Evolutionary conservation across 53 echinoderm and acorn worm genomes (phyloP).

Genomic region (Temnopleurus reevesii): DNA sequence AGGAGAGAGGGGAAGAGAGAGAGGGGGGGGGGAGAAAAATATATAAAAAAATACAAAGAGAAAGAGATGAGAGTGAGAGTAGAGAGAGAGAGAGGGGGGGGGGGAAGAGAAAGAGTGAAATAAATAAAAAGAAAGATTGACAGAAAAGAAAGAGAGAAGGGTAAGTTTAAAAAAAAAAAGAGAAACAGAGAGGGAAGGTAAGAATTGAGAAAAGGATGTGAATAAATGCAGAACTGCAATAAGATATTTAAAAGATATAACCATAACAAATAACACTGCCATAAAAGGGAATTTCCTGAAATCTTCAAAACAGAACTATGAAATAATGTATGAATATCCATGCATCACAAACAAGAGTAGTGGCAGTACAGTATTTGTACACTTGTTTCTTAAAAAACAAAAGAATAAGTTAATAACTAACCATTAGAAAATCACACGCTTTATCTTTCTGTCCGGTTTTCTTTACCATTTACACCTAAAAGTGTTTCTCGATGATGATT

Average conservation of each 20-base stretch:
- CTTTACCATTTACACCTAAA: conserved; percentile 32
- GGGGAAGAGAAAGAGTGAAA: background rate
- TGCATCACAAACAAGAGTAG: too few species aligned
- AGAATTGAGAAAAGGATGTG: background rate
- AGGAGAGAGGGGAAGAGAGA: background rate
- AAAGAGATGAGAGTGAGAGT: background rate
- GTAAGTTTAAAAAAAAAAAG: too few species aligned
- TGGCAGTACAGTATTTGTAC: too few species aligned
- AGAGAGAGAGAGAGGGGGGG: background rate
- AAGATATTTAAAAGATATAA: background rate
- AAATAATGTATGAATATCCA: too few species aligned
- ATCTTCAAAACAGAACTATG: too few species aligned
- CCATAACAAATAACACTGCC: too few species aligned
- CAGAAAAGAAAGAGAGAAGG: too few species aligned
- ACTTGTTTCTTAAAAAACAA: background rate
- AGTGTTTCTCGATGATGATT: conserved; percentile 25
- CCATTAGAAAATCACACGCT: conserved; percentile 3
- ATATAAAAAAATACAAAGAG: background rate
- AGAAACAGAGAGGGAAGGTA: background rate
- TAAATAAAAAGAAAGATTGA: too few species aligned
- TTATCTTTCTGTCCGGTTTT: background rate
- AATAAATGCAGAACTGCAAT: background rate
- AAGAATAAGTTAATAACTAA: conserved; percentile 4
- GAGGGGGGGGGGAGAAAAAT: background rate
- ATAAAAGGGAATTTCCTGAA: too few species aligned